Evolutionary conservation across 2,797 vertebrate genomes (phyloP), one percentile per base, ranked within the genome.

Genomic region (Antrozous pallidus): DNA sequence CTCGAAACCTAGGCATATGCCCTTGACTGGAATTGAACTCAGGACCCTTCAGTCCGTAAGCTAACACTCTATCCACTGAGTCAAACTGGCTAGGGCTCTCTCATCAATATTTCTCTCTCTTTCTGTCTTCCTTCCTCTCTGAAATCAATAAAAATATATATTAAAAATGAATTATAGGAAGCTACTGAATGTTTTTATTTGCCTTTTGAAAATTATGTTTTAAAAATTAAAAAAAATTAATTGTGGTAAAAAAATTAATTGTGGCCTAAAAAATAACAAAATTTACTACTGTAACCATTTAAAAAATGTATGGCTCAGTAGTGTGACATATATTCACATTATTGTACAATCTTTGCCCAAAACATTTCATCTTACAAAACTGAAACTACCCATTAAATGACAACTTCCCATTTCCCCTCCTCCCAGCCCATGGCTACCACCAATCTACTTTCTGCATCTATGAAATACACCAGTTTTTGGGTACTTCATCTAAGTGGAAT

Each of bases 131-230:
- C 24, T 58, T 58, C 26, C 26, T 28, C 56, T 58, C 26, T 58
- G 56, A 58, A 58, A 58, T 58, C 26, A 58, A 58, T 58, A 58
- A 11, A 58, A 28, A 58, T 58, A 28, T 26, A 28, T 56, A 56
- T 56, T 56, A 24, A 56, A 56, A 56, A 56, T 26, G 54, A 56
- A 56, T 47, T 77, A 47, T 17, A 38, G 42, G 49, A 80, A 93
- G 58, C 12, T 31, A 81, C 38, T 56, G 38, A 90, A 54, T 89
- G 54, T 26, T 70, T 94, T 84, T 56, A 88, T 33, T 58, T 70
- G 70, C 7, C 74, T 82, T 91, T 83, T 63, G 70, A 86, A 61
- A 80, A 73, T 79, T 80, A 80, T 13, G 86, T 91, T 82, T 73
- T 79, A 1, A 58, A 73, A 74, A 58, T 18, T 61, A 33, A 31